These are phyloP conservation scores for Oreocharis arfaki DNA, from an alignment of 2,113 vertebrate genomes.

Conservation along the genomic window DNA sequence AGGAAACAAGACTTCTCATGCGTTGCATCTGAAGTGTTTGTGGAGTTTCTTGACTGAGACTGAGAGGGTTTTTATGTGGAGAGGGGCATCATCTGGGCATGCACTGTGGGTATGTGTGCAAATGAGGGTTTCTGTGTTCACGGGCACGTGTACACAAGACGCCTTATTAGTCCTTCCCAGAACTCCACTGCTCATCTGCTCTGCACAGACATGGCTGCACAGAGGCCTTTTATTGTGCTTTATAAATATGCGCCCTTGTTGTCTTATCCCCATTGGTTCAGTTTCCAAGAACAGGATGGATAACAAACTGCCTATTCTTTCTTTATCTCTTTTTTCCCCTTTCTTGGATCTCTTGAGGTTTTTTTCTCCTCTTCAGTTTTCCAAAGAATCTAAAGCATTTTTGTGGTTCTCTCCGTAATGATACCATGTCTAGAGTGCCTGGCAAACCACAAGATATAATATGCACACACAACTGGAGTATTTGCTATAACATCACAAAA, in stretches of 20 bases:
- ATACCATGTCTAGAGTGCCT: slow-evolving; percentile 2
- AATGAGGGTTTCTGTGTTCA: not conserved
- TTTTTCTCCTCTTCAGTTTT: not conserved
- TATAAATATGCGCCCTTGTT: slow-evolving; percentile 58
- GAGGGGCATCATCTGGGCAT: not conserved
- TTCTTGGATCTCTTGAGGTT: not conserved
- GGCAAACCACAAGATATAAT: not conserved
- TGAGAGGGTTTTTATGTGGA: slow-evolving; percentile 6
- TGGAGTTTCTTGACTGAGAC: not conserved
- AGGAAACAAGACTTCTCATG: slow-evolving; percentile 6
- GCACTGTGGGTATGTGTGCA: not conserved
- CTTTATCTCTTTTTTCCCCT: not conserved
- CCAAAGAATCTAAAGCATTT: slow-evolving; percentile 39
- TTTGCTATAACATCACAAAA: not conserved
- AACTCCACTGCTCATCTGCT: slow-evolving; percentile 54
- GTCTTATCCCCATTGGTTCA: slow-evolving; percentile 30
- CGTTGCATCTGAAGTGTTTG: slow-evolving; percentile 27
- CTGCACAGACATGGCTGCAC: slow-evolving; percentile 32
- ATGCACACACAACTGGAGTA: not conserved
- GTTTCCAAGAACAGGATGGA: slow-evolving; percentile 35
- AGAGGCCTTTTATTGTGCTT: slow-evolving; percentile 66
- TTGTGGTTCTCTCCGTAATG: slow-evolving; percentile 38
- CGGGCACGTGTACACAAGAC: slow-evolving; percentile 8
- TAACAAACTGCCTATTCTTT: slow-evolving; percentile 54
- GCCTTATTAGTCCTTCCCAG: slow-evolving; percentile 55